Base-by-base conservation (phyloP, 2,888 invertebrate genomes). In the Limenitis camilla region DNA sequence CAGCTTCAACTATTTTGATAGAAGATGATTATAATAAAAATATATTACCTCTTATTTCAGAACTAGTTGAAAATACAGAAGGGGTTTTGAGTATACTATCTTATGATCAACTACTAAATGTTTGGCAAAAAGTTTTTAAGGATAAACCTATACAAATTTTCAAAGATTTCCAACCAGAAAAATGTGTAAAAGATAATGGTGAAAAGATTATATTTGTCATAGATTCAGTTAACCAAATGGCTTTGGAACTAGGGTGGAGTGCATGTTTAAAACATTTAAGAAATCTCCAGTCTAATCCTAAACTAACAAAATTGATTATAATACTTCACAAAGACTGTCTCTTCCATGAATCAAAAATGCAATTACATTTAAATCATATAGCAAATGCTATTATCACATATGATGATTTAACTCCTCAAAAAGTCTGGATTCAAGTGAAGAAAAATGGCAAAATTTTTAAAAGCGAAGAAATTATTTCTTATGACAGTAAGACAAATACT, bases 371-470 rank as follows among this genome's bases (percentile, higher is more conserved):
- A 55, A 78, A 81, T 59, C 82, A 90, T 64, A 69, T 90, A 58
- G 75, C 76, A 4, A 75, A 68, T 82, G 72, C 79, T 65, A 65
- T 78, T 59, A 57, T 86, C 61, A 67, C 78, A 48, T 79, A 69
- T 69, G 68, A 77, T 62, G 41, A 61, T 49, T 55, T 64, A 60
- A 62, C 74, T 60, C 51, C 65, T 5, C 59, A 61, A 33, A 78
- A 74, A 66, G 60, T 84, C 31, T 63, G 59, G 47, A 75, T 89
- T 36, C 77, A 74, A 27, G 77, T 86, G 51, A 89, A 88, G 66
- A 89, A 89, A 65, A 80, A 82, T 7, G 88, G 88, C n/a, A 90
- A 89, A 75, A 67, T 89, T 29, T 67, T 85, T 2, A 83, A 76
- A 61, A 80, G 79, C 64, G 83, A 86, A 59, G 84, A 87, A 66